Percentiles rank a stretch among this genome's conserved stretches.
Evolutionary conservation across 2,888 invertebrate species (phyloP).

Genomic region (Epiblema foenella): DNA sequence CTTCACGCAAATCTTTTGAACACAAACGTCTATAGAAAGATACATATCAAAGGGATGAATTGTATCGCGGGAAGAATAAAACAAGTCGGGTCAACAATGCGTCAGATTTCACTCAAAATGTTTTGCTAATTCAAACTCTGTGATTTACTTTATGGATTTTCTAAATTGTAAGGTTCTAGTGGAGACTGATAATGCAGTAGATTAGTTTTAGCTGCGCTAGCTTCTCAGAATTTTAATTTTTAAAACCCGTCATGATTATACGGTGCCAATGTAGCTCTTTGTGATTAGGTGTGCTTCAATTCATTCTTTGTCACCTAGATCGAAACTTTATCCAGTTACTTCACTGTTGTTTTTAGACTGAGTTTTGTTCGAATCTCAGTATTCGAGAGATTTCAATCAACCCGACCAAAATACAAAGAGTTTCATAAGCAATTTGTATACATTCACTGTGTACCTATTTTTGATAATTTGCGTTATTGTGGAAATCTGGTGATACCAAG

Average conservation of each 20-base stretch:
- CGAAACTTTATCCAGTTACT: constrained; percentile 1
- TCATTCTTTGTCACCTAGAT: constrained; percentile 12
- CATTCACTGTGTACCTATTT: constrained; percentile 67
- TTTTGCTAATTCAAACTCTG: constrained; percentile 83
- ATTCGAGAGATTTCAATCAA: background rate
- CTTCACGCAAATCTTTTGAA: constrained; percentile 67
- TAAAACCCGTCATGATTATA: constrained; percentile 70
- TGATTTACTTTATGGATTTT: constrained; percentile 84
- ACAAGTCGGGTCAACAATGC: constrained; percentile 64
- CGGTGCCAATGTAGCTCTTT: constrained; percentile 26
- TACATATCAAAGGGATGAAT: constrained; percentile 81
- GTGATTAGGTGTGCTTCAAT: constrained; percentile 22
- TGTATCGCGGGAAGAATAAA: constrained; percentile 71
- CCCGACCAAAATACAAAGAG: constrained; percentile 23
- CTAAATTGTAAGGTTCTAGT: constrained; percentile 84
- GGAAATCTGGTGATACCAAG: constrained; percentile 53
- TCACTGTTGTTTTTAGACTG: constrained; percentile 10
- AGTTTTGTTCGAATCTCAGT: constrained; percentile 2
- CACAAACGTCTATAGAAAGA: constrained; percentile 76
- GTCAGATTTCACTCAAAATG: constrained; percentile 74
- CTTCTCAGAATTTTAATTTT: constrained; percentile 79
- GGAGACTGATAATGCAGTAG: constrained; percentile 84
- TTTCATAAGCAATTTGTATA: constrained; percentile 53
- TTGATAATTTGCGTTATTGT: constrained; percentile 72
- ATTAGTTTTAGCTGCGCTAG: constrained; percentile 85